Evolutionary conservation across 2,888 invertebrate species (phyloP), one percentile per base, ranked within the genome.

Genomic region (Teinopalpus imperialis): DNA sequence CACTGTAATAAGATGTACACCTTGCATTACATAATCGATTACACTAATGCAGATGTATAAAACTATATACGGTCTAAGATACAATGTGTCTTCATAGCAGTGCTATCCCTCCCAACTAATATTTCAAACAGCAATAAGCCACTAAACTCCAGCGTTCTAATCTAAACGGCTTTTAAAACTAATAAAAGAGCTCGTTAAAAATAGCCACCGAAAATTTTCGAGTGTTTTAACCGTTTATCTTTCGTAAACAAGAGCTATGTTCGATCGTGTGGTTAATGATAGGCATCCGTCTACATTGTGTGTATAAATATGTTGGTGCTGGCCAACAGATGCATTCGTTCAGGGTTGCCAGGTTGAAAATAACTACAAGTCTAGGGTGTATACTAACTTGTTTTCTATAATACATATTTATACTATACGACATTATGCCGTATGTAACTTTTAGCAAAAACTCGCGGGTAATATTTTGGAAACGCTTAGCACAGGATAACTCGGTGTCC

Each of bases 121-220:
- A 83, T 76, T 77, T 81, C 75, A 80, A 73, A 73, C 66, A 69
- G 74, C 77, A 83, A 81, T 81, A 81, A 81, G 75, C 75, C 69
- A 71, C 68, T 66, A 70, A 68, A 73, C 67, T 69, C 77, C 68
- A 69, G 71, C 56, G 58, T 54, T 66, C 72, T 86, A 85, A 87
- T 88, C 87, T 88, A 81, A 88, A 86, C 85, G 81, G 81, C 81
- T 81, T 87, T 85, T 82, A 81, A 81, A 86, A 81, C 83, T 82
- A 85, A 85, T 87, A 86, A 86, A 86, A 85, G 71, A 76, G 72
- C 70, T 77, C 76, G 82, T 83, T 85, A 73, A 73, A 86, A 86
- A 87, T 86, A 87, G 85, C 87, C 79, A 82, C 86, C 77, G 82
- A 80, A 81, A 77, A 75, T 75, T 74, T 41, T 83, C 78, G 69